Evolutionary conservation across 2,888 invertebrate species (phyloP), one percentile per base, ranked within the genome.

Genomic region (Tryphoninae sp.): DNA sequence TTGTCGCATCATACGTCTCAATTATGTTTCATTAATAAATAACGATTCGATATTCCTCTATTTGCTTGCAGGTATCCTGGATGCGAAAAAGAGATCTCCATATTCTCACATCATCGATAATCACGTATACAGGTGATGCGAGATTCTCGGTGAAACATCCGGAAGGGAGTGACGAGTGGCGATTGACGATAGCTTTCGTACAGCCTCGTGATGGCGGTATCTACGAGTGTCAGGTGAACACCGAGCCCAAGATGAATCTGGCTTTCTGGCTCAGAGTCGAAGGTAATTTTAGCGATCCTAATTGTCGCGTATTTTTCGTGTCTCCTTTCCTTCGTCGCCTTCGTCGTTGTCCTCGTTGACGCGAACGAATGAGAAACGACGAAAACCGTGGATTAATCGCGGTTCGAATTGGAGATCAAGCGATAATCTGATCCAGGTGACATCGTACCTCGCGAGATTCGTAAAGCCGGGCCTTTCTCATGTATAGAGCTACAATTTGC

Each of bases 191-290:
- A 84, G 96, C 96, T 89, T 97, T 95, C 92, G 96, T 97, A 16
- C 97, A 97, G 92, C 95, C 95, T 65, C 92, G 97, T 26, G 97
- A 97, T 91, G 96, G 95, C 1, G 97, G 97, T 7, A 95, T 96
- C 81, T 97, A 97, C 93, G 97, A 97, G 92, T 97, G 97, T 89
- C 97, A 97, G 94, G 96, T 97, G 86, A 97, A 97, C 92, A 97
- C 97, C 0, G 97, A 97, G 91, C 97, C 97, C 22, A 97, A 97
- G 92, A 96, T 97, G 92, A 97, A 96, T 92, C 94, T 97, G 94
- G 97, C 97, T 61, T 95, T 97, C 88, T 92, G 94, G 89, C 94
- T 97, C 79, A 95, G 94, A 88, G 96, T 97, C 73, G 96, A 96
- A 95, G 97, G 97, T 97, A 93, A 93, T 91, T 84, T 77, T 65